Percentiles rank a stretch among this genome's conserved stretches.
Conservation (phyloP, 1,140 invertebrate species). For the Bombyx mori region DNA sequence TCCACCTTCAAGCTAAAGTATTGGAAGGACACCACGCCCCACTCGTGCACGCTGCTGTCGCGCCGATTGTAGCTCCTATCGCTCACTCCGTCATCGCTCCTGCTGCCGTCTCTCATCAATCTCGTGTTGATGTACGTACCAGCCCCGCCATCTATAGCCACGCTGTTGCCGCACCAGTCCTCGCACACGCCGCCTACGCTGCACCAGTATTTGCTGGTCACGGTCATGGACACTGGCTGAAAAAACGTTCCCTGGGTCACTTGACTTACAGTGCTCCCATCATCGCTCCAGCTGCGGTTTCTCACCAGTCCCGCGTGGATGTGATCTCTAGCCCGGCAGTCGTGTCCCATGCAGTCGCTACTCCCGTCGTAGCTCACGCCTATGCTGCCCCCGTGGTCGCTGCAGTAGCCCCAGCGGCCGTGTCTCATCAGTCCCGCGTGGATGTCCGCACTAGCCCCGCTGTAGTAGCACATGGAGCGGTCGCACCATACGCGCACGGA, state of each 20-base stretch:
- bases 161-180: slow-evolving; percentile 17
- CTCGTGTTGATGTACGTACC: slow-evolving; percentile 25
- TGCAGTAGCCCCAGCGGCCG: slow-evolving; percentile 27
- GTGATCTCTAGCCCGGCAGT: slow-evolving; percentile 36
- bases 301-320: slow-evolving; percentile 44
- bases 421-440: slow-evolving; percentile 59
- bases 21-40: slow-evolving; percentile 32
- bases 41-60: slow-evolving; percentile 21
- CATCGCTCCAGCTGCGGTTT: slow-evolving; percentile 32
- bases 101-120: slow-evolving; percentile 36
- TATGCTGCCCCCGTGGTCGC: slow-evolving; percentile 12
- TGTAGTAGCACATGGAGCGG: slow-evolving; percentile 24
- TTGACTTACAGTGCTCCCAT: slow-evolving; percentile 25
- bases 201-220: slow-evolving; percentile 8
- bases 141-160: slow-evolving; percentile 25
- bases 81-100: slow-evolving; percentile 30
- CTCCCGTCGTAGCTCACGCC: slow-evolving; percentile 33
- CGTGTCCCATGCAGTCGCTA: slow-evolving; percentile 27
- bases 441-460: slow-evolving; percentile 43
- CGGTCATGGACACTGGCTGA: slow-evolving; percentile 24
- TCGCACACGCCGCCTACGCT: slow-evolving; percentile 25
- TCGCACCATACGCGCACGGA: slow-evolving; percentile 17
- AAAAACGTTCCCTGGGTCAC: slow-evolving; percentile 30
- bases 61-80: slow-evolving; percentile 25
- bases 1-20: slow-evolving; percentile 47